These are phyloP conservation scores for Oxytorus armatus DNA, from an alignment of 2,888 invertebrate genomes.

Conservation along the genomic window DNA sequence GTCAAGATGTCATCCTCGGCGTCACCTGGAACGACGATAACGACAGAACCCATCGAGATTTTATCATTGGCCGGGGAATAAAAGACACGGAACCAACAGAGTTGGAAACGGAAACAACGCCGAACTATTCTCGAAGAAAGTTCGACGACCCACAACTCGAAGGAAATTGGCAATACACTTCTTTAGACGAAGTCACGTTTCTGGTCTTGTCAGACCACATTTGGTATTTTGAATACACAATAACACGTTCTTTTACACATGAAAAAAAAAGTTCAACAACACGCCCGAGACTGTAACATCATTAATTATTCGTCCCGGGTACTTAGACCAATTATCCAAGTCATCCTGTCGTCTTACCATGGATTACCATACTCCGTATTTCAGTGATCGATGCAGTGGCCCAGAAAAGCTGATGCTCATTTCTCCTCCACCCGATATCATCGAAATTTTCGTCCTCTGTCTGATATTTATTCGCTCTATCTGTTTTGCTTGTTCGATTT, in stretches of 20 bases:
- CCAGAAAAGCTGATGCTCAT: too few relatives aligned
- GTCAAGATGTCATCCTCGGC: too few relatives aligned
- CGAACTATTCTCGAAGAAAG: neutral
- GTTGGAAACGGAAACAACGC: neutral
- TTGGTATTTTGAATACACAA: constrained; percentile 6
- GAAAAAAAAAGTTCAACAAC: neutral
- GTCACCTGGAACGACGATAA: too few relatives aligned
- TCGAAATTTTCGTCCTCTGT: too few relatives aligned
- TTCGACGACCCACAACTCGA: neutral
- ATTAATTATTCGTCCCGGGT: neutral
- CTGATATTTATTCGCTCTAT: too few relatives aligned
- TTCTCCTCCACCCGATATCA: too few relatives aligned
- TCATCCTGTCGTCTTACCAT: neutral
- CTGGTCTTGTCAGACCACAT: constrained; percentile 1
- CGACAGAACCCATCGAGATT: too few relatives aligned
- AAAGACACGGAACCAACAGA: too few relatives aligned
- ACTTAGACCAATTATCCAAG: neutral
- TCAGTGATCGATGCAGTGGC: neutral
- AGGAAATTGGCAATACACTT: neutral
- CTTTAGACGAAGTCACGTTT: neutral
- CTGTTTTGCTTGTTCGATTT: too few relatives aligned
- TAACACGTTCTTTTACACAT: neutral
- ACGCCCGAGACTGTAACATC: neutral
- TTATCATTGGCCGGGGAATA: too few relatives aligned
- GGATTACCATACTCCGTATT: neutral